Base-by-base conservation (phyloP, 2,113 vertebrate genomes). In the Butastur rufipennis region DNA sequence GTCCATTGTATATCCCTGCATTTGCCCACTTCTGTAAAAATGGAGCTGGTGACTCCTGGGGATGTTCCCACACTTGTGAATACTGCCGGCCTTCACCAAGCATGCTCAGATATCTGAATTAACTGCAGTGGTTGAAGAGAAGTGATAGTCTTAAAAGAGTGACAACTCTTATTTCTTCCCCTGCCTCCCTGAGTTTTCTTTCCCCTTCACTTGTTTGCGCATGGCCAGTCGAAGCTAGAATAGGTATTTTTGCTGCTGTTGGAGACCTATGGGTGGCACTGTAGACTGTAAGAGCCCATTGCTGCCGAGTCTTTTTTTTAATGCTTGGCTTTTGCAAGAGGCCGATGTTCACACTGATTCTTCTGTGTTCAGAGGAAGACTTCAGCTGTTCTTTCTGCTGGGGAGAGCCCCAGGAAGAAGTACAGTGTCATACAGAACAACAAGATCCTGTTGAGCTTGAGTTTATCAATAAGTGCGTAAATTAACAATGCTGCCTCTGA, bases 311-410 rank as follows among this genome's bases (percentile, higher is more conserved):
- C 45, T 21, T 80, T 62, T 45, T 50, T 70, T 50, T n/a, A 55
- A 18, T 72, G 58, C 81, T 93, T 90, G 58, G 58, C 91, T 97
- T 94, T 73, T 90, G 74, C 56, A 75, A 82, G 84, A 77, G 62
- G 78, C 56, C 85, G 56, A 22, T 65, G 15, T 72, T 94, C 48
- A 47, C 73, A 9, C 66, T 85, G 47, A 62, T 45, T 75, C 4
- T 62, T n/a, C 63, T 72, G n/a, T 89, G 58, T 65, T 86, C 53
- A 58, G 81, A 74, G 43, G 40, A 87, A 72, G 70, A 52, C 43
- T 81, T 81, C 43, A 58, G n/a, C 26, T 87, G 32, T 80, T 90
- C 61, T 48, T 91, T 85, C 62, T 91, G 29, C n/a, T 79, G 52
- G 81, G 65, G 67, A 72, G 38, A 67, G 16, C 47, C 72, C 75